These are phyloP conservation scores for Megathymus violae DNA, from an alignment of 1,140 invertebrate genomes.

Conservation along the genomic window DNA sequence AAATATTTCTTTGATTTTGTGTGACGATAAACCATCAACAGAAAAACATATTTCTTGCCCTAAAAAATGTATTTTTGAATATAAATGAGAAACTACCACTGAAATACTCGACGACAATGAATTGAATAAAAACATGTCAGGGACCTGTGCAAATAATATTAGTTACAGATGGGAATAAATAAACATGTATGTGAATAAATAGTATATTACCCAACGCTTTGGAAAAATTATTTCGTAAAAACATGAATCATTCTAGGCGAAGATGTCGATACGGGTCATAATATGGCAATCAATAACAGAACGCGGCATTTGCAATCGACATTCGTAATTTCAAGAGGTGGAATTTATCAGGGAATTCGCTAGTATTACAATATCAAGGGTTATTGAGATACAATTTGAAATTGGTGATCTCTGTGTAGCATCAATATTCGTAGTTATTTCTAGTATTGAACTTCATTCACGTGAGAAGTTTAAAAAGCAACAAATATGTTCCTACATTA, in stretches of 20 bases:
- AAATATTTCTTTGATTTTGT: neutral
- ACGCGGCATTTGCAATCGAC: conserved; percentile 25
- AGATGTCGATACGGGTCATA: conserved; percentile 20
- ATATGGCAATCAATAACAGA: conserved; percentile 28
- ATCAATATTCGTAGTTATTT: conserved; percentile 12
- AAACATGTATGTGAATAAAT: conserved; percentile 14
- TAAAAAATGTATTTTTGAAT: neutral
- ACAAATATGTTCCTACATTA: too few species aligned
- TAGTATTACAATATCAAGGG: conserved; percentile 7
- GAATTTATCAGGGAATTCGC: conserved; percentile 33
- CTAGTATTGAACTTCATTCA: conserved; percentile 3
- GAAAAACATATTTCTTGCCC: neutral
- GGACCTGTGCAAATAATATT: too few species aligned
- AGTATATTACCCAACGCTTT: conserved; percentile 1
- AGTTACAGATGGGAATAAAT: neutral
- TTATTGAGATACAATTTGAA: conserved; percentile 21
- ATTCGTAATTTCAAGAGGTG: conserved; percentile 32
- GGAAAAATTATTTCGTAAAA: conserved; percentile 25
- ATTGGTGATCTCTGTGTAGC: conserved; percentile 11
- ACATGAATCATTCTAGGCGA: conserved; percentile 15
- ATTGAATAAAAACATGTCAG: neutral
- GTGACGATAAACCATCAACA: too few species aligned
- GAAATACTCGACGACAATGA: neutral
- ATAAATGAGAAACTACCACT: neutral
- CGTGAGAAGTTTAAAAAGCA: neutral